Evolutionary conservation across 2,888 invertebrate species (phyloP).

Genomic region (Sphinx pinastri): DNA sequence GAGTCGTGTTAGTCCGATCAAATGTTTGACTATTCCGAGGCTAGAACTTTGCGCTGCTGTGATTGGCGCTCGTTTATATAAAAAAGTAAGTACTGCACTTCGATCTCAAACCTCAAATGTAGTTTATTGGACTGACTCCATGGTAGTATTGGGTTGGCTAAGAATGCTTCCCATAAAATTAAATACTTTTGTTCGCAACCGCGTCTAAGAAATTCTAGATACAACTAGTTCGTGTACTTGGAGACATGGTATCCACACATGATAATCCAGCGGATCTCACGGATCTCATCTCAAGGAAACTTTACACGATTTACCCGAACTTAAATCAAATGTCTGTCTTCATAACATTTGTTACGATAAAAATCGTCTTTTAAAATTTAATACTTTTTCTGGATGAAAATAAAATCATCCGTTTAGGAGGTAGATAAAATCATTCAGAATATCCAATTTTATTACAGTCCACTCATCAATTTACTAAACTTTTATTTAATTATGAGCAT

Average conservation of each 20-base stretch:
- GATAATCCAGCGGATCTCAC: not conserved
- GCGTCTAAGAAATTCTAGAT: not conserved
- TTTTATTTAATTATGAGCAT: not conserved
- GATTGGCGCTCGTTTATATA: not conserved
- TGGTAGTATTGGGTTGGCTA: not conserved
- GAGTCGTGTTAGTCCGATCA: not conserved
- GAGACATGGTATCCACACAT: not conserved
- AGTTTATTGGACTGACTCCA: not conserved
- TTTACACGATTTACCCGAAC: not conserved
- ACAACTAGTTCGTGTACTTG: not conserved
- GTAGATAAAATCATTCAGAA: not conserved
- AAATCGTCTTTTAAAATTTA: not conserved
- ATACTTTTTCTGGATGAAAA: not conserved
- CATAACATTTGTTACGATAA: not conserved
- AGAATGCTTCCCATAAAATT: not conserved
- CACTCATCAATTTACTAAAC: not conserved
- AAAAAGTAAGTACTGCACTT: not conserved
- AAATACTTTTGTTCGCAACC: not conserved
- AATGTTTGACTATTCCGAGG: not conserved
- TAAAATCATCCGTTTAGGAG: not conserved
- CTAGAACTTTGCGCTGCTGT: not conserved
- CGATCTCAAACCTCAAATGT: not conserved
- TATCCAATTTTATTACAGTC: not conserved
- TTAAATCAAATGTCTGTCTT: not conserved
- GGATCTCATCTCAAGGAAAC: not conserved